phyloP scores from a whole-genome alignment of 2,888 invertebrate genomes.

The Sturmia bella region DNA sequence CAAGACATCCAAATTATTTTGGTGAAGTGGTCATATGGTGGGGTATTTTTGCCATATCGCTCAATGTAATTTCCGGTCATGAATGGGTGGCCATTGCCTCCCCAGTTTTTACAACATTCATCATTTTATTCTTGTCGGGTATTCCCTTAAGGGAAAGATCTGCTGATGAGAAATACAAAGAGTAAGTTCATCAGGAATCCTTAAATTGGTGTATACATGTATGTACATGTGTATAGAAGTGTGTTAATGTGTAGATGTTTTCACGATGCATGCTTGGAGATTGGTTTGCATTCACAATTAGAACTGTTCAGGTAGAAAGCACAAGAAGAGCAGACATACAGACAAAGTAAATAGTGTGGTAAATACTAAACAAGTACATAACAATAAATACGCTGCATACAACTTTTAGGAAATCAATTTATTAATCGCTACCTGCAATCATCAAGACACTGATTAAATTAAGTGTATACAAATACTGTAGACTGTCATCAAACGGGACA shows the following conservation, averaged over 20 bases:
- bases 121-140: slow-evolving; percentile 94
- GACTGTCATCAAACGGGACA: too few relatives aligned
- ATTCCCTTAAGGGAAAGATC: slow-evolving; percentile 93
- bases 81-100: slow-evolving; percentile 93
- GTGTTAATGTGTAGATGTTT: background rate
- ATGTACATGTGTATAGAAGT: background rate
- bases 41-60: slow-evolving; percentile 94
- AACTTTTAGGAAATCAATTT: too few relatives aligned
- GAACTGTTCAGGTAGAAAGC: background rate
- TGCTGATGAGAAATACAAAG: slow-evolving; percentile 93
- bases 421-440: too few relatives aligned
- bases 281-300: background rate
- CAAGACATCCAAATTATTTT: slow-evolving; percentile 96
- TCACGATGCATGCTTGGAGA: slow-evolving; percentile 8
- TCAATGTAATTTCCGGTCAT: slow-evolving; percentile 91
- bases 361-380: background rate
- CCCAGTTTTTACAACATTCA: slow-evolving; percentile 92
- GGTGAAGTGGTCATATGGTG: slow-evolving; percentile 97
- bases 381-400: too few relatives aligned
- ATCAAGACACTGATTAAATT: too few relatives aligned
- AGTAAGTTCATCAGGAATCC: slow-evolving; percentile 83
- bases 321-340: background rate
- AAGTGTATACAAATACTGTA: background rate
- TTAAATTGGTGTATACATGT: background rate
- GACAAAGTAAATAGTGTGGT: background rate